Conservation (phyloP, 2,113 vertebrate genomes). For the Planiliza haematocheilus region DNA sequence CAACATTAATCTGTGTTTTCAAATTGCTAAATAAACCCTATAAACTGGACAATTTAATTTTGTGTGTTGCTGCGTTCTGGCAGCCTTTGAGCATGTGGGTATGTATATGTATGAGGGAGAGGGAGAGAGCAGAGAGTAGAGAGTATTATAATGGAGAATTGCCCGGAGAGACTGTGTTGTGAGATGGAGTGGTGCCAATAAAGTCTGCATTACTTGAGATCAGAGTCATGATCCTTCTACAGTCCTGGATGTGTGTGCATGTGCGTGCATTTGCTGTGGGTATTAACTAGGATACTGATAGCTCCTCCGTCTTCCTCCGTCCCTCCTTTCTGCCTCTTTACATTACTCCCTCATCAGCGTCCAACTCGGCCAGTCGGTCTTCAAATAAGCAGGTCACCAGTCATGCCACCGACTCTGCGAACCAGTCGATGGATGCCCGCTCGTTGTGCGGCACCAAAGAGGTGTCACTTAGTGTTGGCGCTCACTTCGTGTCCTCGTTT, state of each 20-base stretch:
- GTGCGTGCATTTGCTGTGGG: conserved; percentile 19
- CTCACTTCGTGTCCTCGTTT: conserved; percentile 6
- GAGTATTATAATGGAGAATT: conserved; percentile 35
- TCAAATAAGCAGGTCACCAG: conserved; percentile 46
- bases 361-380: conserved; percentile 13
- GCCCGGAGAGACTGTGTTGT: conserved; percentile 22
- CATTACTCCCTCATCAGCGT: conserved; percentile 16
- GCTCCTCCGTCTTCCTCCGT: conserved; percentile 22
- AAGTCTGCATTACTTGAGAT: conserved; percentile 47
- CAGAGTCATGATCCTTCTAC: conserved; percentile 40
- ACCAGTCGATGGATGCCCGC: conserved; percentile 2
- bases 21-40: conserved; percentile 3
- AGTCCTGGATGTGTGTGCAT: conserved; percentile 22
- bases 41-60: not conserved
- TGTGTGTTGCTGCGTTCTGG: not conserved
- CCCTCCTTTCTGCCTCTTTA: conserved; percentile 14
- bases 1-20: not conserved
- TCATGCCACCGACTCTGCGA: conserved; percentile 1
- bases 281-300: conserved; percentile 27
- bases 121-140: not conserved
- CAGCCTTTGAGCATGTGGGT: conserved; percentile 32
- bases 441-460: not conserved
- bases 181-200: conserved; percentile 53
- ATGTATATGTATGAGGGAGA: conserved; percentile 44
- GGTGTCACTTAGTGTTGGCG: not conserved